Evolutionary conservation across 2,113 vertebrate species (phyloP), one percentile per base, ranked within the genome.

Genomic region (Perognathus longimembris): DNA sequence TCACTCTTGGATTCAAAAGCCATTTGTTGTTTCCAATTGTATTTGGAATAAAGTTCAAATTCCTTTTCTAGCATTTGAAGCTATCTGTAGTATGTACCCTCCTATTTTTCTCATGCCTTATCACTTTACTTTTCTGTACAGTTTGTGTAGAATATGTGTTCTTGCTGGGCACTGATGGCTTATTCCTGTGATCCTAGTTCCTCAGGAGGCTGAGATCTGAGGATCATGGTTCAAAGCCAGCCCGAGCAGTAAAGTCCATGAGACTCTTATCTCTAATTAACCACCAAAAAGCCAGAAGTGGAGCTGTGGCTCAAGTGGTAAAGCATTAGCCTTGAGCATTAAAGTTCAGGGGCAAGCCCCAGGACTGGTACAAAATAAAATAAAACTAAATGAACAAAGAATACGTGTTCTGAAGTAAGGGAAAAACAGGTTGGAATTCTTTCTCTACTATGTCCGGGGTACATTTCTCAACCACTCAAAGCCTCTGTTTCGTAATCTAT

Each of bases 21-120:
- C 64, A 66, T 54, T 50, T 94, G 76, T 93, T 85, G 79, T 90
- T 94, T 90, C 92, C 80, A 95, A 45, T 12, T 67, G 18, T 22
- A 80, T 34, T 64, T 67, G 87, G 95, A 89, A 95, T 87, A 96
- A 95, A 93, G 91, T 95, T 95, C 95, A 97, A 54, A 75, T 83
- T 94, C 74, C 88, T 88, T 36, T 92, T 40, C n/a, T 66, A 74
- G 50, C 64, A 71, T 84, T 34, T 69, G 50, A 85, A 73, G 63
- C 40, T 78, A 54, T 50, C 30, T 71, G 4, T 21, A 36, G 36
- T n/a, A 28, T 85, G 34, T n/a, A n/a, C 1, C 3, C 57, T 64
- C 63, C 28, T 77, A 70, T 80, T 61, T 54, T 77, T 67, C 77
- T 20, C 57, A 34, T 30, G 36, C 64, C 54, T 14, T 54, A 79